Conservation (phyloP, 2,888 invertebrate genomes). For the Plagodis dolabraria region DNA sequence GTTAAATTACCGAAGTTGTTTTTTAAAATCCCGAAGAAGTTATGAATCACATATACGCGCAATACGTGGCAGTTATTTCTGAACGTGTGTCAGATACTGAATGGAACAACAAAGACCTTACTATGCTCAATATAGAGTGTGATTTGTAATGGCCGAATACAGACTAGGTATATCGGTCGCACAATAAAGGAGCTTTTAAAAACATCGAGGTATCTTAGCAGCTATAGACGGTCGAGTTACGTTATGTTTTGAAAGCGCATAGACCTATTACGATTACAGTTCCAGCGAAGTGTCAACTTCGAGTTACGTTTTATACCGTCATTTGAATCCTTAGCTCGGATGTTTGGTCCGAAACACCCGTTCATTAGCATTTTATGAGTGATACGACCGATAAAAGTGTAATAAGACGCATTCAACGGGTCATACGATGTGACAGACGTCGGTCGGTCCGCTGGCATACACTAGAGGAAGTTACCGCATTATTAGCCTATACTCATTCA, state of each 20-base stretch:
- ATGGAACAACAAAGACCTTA: slow-evolving; percentile 44
- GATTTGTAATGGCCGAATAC: slow-evolving; percentile 36
- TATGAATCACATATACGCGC: slow-evolving; percentile 53
- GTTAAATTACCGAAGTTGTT: slow-evolving; percentile 43
- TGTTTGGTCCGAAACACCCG: slow-evolving; percentile 81
- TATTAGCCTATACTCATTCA: slow-evolving; percentile 70
- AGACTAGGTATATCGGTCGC: slow-evolving; percentile 58
- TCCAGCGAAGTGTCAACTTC: slow-evolving; percentile 82
- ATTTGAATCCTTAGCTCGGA: slow-evolving; percentile 83
- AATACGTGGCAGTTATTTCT: slow-evolving; percentile 40
- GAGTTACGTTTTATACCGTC: slow-evolving; percentile 82
- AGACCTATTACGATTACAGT: slow-evolving; percentile 78
- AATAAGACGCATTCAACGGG: slow-evolving; percentile 82
- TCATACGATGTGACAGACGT: slow-evolving; percentile 76
- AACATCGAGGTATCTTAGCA: slow-evolving; percentile 75
- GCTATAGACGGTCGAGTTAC: slow-evolving; percentile 75
- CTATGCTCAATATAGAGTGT: slow-evolving; percentile 41
- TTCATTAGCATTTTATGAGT: slow-evolving; percentile 85
- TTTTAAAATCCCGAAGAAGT: slow-evolving; percentile 47
- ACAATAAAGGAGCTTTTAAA: slow-evolving; percentile 82
- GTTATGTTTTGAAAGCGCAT: slow-evolving; percentile 81
- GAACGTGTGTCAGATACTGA: slow-evolving; percentile 35
- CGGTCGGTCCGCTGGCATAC: slow-evolving; percentile 66
- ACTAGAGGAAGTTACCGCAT: slow-evolving; percentile 68
- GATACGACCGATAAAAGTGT: slow-evolving; percentile 84